Percentiles rank a stretch among this genome's conserved stretches.
phyloP scores from a whole-genome alignment of 2,888 invertebrate genomes.

The Tachystola acroxantha region DNA sequence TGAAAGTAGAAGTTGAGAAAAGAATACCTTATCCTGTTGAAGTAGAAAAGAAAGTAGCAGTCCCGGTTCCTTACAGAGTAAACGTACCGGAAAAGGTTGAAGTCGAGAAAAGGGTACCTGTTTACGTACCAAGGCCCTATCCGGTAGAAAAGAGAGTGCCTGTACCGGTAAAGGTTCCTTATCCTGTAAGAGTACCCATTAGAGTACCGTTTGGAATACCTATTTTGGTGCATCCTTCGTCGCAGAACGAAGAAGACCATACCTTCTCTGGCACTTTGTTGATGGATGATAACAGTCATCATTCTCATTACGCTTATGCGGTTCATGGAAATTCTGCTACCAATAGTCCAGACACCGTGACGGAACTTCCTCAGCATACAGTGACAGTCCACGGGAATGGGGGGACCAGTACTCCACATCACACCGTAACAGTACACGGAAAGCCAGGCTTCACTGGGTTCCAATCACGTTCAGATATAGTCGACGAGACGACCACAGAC shows the following conservation, averaged over 20 bases:
- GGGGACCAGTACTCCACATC: slow-evolving; percentile 19
- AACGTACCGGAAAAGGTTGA: slow-evolving; percentile 39
- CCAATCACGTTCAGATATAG: slow-evolving; percentile 48
- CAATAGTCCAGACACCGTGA: neutral
- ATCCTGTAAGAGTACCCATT: slow-evolving; percentile 32
- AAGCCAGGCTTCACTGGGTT: slow-evolving; percentile 49
- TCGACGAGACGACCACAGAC: slow-evolving; percentile 13
- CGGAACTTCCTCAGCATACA: slow-evolving; percentile 6
- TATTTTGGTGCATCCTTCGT: slow-evolving; percentile 7
- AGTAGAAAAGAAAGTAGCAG: slow-evolving; percentile 57
- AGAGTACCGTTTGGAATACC: slow-evolving; percentile 14
- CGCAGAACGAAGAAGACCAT: slow-evolving; percentile 4
- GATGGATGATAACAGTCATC: neutral
- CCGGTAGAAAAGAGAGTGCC: slow-evolving; percentile 63
- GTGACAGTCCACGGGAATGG: slow-evolving; percentile 16
- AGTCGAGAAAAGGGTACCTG: slow-evolving; percentile 55
- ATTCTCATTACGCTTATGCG: slow-evolving; percentile 1
- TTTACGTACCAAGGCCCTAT: slow-evolving; percentile 44
- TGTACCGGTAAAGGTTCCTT: slow-evolving; percentile 31
- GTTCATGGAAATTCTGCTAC: slow-evolving; percentile 6
- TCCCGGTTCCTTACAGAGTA: slow-evolving; percentile 46
- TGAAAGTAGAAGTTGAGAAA: slow-evolving; percentile 36
- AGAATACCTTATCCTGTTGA: slow-evolving; percentile 21
- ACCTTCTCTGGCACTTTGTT: neutral
- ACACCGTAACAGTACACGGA: slow-evolving; percentile 48